These are phyloP conservation scores for Lepidotrigona ventralis DNA, from an alignment of 1,140 invertebrate genomes.

Conservation along the genomic window DNA sequence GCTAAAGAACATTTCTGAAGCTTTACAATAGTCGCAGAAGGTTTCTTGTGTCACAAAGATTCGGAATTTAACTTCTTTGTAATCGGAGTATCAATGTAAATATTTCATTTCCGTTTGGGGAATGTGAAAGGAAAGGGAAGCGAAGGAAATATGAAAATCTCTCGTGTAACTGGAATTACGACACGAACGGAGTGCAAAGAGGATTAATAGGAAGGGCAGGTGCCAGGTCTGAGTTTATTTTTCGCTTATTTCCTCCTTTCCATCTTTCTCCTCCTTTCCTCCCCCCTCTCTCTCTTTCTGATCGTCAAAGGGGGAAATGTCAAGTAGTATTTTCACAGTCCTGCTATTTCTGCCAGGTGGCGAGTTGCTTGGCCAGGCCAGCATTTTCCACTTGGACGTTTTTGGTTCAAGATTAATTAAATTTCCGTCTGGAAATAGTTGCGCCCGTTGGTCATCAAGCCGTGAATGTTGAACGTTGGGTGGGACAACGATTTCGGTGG, in stretches of 20 bases:
- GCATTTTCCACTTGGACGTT: slow-evolving; percentile 71
- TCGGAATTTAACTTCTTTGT: too few relatives aligned
- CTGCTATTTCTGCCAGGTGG: slow-evolving; percentile 78
- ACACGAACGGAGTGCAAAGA: neutral
- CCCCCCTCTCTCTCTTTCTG: neutral
- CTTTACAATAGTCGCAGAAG: too few relatives aligned
- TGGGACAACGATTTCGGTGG: slow-evolving; percentile 18
- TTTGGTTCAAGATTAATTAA: slow-evolving; percentile 78
- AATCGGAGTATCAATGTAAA: too few relatives aligned
- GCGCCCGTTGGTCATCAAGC: neutral
- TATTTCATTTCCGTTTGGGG: too few relatives aligned
- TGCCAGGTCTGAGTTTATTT: slow-evolving; percentile 61
- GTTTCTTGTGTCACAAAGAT: neutral
- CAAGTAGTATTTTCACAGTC: slow-evolving; percentile 52
- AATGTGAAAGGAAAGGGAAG: neutral
- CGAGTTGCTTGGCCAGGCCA: slow-evolving; percentile 44
- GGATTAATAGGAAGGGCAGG: slow-evolving; percentile 53
- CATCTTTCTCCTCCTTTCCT: neutral
- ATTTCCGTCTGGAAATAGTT: slow-evolving; percentile 74
- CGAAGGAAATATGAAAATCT: neutral
- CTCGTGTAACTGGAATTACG: neutral
- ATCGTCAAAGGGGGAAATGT: slow-evolving; percentile 29
- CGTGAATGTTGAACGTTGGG: neutral
- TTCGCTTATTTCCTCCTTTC: slow-evolving; percentile 56
- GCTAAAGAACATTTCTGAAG: too few relatives aligned